Base-by-base conservation (phyloP, 2,888 invertebrate species). In the Busseola fusca region DNA sequence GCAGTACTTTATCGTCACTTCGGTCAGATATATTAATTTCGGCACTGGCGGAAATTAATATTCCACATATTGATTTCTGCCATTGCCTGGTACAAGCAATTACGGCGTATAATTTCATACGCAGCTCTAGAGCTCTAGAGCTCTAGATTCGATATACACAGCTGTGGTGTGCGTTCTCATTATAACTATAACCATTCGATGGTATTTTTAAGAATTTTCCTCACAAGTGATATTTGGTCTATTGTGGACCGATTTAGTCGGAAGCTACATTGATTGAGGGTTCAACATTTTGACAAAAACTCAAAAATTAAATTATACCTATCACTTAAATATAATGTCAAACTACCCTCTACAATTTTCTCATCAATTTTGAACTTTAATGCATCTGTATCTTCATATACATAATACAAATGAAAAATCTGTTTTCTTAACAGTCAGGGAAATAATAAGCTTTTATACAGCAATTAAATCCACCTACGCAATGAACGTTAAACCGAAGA, bases 401-500 rank as follows among this genome's bases (percentile, higher is more conserved):
- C n/a, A n/a, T 27, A 54, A 27, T 27, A 27, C 52, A 52, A 6
- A 7, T 5, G 25, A 27, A 52, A n/a, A 54, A 25, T 52, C 1
- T 16, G 2, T 54, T 54, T 25, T 54, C 6, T 2, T 42, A 37
- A 40, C 16, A 14, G 14, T 27, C 6, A 21, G 27, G 30, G n/a
- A n/a, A n/a, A n/a, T n/a, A n/a, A n/a, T n/a, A n/a, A n/a, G n/a
- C n/a, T n/a, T n/a, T n/a, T n/a, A n/a, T n/a, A n/a, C n/a, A n/a
- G n/a, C n/a, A n/a, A n/a, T n/a, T n/a, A n/a, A n/a, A n/a, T n/a
- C n/a, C n/a, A n/a, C n/a, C 5, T 48, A 9, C 57, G 21, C 54
- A 58, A 21, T 14, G n/a, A 54, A 10, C 73, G 12, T 73, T 56
- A 64, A 69, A 76, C 42, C 45, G 25, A 68, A 65, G 56, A 68